phyloP scores from a whole-genome alignment of 1,140 invertebrate genomes.

The Himalopsyche phryganea region DNA sequence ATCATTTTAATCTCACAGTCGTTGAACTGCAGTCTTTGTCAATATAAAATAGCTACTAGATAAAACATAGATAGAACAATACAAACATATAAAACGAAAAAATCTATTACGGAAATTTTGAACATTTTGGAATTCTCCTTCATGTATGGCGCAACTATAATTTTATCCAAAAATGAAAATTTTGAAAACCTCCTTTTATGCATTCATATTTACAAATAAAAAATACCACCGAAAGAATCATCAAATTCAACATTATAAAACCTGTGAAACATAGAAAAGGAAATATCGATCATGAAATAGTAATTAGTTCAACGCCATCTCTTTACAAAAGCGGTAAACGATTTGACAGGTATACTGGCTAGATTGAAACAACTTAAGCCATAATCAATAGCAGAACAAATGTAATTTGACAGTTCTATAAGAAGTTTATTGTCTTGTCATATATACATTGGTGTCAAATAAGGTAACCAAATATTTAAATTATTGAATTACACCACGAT shows the following conservation, averaged over 20 bases:
- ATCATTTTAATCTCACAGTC: slow-evolving; percentile 10
- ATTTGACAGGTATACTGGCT: too few relatives aligned
- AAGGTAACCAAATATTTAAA: too few relatives aligned
- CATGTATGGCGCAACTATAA: slow-evolving; percentile 31
- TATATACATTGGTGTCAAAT: too few relatives aligned
- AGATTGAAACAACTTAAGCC: too few relatives aligned
- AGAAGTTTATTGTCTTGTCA: too few relatives aligned
- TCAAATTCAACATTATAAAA: slow-evolving; percentile 9
- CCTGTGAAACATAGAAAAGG: background rate
- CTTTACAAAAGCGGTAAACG: too few relatives aligned
- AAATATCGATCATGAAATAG: slow-evolving; percentile 1
- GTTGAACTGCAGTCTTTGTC: slow-evolving; percentile 28
- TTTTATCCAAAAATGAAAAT: slow-evolving; percentile 12
- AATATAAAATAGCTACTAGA: slow-evolving; percentile 9
- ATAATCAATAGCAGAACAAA: too few relatives aligned
- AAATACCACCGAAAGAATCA: background rate
- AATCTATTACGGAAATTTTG: too few relatives aligned
- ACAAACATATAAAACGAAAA: too few relatives aligned
- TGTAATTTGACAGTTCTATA: too few relatives aligned
- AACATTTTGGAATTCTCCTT: slow-evolving; percentile 10
- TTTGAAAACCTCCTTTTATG: slow-evolving; percentile 8
- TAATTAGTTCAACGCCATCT: too few relatives aligned
- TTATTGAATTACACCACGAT: too few relatives aligned
- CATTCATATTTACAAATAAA: slow-evolving; percentile 6
- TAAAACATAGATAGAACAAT: slow-evolving; percentile 6